A percentile compares a stretch with the other conserved stretches of the same genome.
phyloP scores from a whole-genome alignment of 37 sponge, comb jelly and placozoan species.

The Geodia barretti region DNA sequence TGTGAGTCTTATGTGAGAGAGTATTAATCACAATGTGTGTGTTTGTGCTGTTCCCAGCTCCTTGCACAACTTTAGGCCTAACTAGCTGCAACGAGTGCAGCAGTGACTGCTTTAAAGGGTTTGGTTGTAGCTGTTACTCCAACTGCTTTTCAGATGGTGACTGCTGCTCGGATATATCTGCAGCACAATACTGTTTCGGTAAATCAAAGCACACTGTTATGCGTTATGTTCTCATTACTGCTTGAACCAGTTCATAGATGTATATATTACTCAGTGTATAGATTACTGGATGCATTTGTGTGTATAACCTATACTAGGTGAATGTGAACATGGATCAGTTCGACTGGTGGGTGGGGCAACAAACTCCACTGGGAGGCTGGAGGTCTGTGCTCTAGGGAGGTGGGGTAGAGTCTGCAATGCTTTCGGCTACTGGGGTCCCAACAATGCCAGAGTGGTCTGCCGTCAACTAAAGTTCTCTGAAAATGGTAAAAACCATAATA shows the following conservation, averaged over 20 bases:
- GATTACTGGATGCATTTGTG: background rate
- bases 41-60: no score
- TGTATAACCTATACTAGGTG: background rate
- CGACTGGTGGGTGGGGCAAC: background rate
- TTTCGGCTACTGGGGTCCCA: background rate
- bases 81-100: no score
- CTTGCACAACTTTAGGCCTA: no score
- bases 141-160: background rate
- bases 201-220: no score
- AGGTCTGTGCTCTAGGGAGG: background rate
- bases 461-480: background rate
- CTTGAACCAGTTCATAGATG: no score
- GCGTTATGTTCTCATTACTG: no score
- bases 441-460: background rate
- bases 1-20: background rate
- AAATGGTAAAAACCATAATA: background rate
- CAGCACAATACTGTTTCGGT: background rate
- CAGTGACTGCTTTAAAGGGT: no score
- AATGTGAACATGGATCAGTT: background rate
- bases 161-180: background rate
- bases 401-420: background rate
- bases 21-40: no score
- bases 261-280: no score
- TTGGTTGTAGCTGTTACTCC: no score
- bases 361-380: background rate